Conservation (phyloP, 2,797 vertebrate species). For the Eulemur coronatus region DNA sequence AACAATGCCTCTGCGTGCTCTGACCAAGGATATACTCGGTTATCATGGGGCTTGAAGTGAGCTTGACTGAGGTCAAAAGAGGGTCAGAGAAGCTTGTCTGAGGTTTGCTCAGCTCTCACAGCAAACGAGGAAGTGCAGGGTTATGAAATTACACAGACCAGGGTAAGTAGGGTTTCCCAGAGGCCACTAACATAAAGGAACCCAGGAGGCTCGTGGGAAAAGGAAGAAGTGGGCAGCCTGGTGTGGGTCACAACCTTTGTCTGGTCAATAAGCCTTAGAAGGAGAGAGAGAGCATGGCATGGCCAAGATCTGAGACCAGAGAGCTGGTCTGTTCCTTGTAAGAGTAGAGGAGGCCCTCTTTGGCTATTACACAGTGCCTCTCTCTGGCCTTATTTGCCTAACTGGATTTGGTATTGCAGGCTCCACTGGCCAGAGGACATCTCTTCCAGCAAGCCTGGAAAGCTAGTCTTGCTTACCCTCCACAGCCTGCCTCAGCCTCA, state of each 20-base stretch:
- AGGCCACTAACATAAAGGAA: conserved; percentile 74
- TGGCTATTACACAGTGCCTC: not conserved
- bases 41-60: conserved; percentile 6
- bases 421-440: not conserved
- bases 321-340: not conserved
- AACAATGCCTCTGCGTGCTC: conserved; percentile 17
- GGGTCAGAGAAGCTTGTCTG: conserved; percentile 76
- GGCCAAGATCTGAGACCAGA: not conserved
- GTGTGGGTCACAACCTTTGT: conserved; percentile 70
- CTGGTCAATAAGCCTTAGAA: conserved; percentile 52
- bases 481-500: not conserved
- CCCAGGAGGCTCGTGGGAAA: conserved; percentile 74
- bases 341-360: not conserved
- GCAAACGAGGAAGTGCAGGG: conserved; percentile 83
- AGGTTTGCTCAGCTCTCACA: conserved; percentile 76
- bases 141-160: conserved; percentile 81
- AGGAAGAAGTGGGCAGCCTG: conserved; percentile 77
- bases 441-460: not conserved
- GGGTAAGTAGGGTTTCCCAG: conserved; percentile 82
- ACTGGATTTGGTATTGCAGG: not conserved
- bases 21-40: conserved; percentile 57
- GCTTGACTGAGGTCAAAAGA: conserved; percentile 72
- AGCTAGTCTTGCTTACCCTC: not conserved
- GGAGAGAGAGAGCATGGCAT: not conserved
- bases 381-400: not conserved